Evolutionary conservation across 1,140 invertebrate species (phyloP), one percentile per base, ranked within the genome.

Genomic region (Spodoptera frugiperda): DNA sequence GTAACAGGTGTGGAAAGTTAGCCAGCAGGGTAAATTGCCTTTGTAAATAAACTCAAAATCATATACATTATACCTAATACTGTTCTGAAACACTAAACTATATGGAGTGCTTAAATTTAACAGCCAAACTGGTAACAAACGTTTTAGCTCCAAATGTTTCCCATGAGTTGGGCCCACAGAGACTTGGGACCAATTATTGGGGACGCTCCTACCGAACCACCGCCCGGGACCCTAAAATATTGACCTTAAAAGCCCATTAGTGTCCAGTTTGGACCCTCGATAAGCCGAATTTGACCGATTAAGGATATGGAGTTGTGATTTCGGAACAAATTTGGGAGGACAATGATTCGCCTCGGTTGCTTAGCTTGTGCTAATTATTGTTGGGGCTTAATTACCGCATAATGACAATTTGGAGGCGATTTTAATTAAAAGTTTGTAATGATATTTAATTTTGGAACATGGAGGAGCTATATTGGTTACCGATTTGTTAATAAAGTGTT

Each of bases 231-330:
- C 61, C 84, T 90, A 82, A 92, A 90, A 88, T 91, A 92, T 89
- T 87, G 87, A 90, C 86, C 87, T 80, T 83, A 75, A 82, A 87
- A 86, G 83, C 67, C 84, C 84, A 91, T 92, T 91, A 89, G 84
- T 84, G 84, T 80, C 81, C 86, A 85, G 73, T 87, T 87, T 80
- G 74, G 82, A 76, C 72, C 79, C 75, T 76, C 80, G 82, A 85
- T 85, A 87, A 89, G 84, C 83, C 81, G 84, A 89, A 86, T 87
- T 82, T 76, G 79, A 83, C 75, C 83, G 76, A 88, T 84, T 82
- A 74, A 80, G 80, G 82, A 84, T 84, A 83, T 86, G 78, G 76
- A 79, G 76, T 78, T 65, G 54, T 77, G 76, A 85, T 83, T 83
- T 77, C 30, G 49, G 21, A 70, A 59, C 77, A 80, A 82, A 82